phyloP scores from a whole-genome alignment of 2,888 invertebrate genomes.

The Chrysina gloriosa region DNA sequence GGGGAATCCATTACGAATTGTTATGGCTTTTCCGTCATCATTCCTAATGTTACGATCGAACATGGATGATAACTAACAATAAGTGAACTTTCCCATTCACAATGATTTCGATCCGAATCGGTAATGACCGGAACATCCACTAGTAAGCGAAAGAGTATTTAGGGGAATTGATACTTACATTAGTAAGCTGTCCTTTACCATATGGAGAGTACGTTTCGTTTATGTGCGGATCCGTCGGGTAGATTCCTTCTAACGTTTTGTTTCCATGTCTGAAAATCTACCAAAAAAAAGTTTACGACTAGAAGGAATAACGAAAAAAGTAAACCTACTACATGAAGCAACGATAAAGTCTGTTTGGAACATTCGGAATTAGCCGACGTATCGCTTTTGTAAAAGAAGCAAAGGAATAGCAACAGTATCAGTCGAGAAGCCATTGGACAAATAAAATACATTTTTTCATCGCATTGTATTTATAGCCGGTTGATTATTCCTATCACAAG shows the following conservation, averaged over 20 bases:
- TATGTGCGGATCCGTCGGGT: constrained; percentile 74
- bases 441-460: too few relatives aligned
- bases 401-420: neutral
- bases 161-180: constrained; percentile 66
- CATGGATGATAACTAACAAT: neutral
- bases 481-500: neutral
- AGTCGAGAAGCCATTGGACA: neutral
- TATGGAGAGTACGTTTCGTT: constrained; percentile 74
- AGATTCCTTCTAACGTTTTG: constrained; percentile 76
- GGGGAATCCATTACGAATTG: too few relatives aligned
- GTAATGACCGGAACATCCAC: too few relatives aligned
- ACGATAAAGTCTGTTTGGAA: constrained; percentile 4
- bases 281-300: constrained; percentile 40
- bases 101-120: too few relatives aligned
- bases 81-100: neutral
- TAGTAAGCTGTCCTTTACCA: constrained; percentile 80
- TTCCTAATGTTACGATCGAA: too few relatives aligned
- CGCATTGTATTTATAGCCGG: too few relatives aligned
- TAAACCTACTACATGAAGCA: constrained; percentile 25
- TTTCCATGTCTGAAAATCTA: constrained; percentile 81
- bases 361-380: neutral
- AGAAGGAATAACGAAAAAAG: neutral
- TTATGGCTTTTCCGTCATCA: too few relatives aligned
- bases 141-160: too few relatives aligned
- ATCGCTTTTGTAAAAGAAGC: neutral